Evolutionary conservation across 2,797 vertebrate species (phyloP).

Genomic region (Cyprinella venusta): DNA sequence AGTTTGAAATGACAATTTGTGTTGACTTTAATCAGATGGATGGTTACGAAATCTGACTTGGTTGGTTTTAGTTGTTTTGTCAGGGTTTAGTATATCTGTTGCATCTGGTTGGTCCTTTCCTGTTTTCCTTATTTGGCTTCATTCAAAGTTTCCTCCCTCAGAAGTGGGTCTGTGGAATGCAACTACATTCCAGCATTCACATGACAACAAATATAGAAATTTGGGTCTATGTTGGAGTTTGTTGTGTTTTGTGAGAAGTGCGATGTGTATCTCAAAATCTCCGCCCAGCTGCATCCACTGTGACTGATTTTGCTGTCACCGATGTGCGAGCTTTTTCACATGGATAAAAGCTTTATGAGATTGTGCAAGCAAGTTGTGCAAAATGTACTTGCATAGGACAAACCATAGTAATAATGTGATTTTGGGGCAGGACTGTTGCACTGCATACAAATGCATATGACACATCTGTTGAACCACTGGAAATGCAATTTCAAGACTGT

Average conservation of each 20-base stretch:
- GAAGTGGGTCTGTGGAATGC: conserved; percentile 20
- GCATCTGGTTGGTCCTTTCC: conserved; percentile 9
- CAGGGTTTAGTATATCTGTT: not conserved
- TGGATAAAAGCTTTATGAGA: not conserved
- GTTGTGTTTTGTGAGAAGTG: not conserved
- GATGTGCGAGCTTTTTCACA: conserved; percentile 17
- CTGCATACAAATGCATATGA: not conserved
- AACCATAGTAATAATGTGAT: not conserved
- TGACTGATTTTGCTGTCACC: not conserved
- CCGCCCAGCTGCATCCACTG: not conserved
- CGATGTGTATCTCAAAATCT: not conserved
- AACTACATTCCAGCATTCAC: conserved; percentile 22
- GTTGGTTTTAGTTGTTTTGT: not conserved
- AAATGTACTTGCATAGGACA: not conserved
- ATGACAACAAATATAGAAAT: not conserved
- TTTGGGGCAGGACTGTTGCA: not conserved
- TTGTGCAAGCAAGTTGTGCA: not conserved
- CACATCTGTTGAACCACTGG: not conserved
- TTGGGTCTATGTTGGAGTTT: not conserved
- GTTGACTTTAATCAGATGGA: not conserved
- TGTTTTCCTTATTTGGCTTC: conserved; percentile 43
- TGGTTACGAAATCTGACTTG: not conserved
- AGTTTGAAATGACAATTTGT: not conserved
- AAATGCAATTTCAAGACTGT: not conserved
- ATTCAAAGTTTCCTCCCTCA: not conserved